Evolutionary conservation across 2,113 vertebrate genomes (phyloP).

Genomic region (Leptobrachium ailaonicum): DNA sequence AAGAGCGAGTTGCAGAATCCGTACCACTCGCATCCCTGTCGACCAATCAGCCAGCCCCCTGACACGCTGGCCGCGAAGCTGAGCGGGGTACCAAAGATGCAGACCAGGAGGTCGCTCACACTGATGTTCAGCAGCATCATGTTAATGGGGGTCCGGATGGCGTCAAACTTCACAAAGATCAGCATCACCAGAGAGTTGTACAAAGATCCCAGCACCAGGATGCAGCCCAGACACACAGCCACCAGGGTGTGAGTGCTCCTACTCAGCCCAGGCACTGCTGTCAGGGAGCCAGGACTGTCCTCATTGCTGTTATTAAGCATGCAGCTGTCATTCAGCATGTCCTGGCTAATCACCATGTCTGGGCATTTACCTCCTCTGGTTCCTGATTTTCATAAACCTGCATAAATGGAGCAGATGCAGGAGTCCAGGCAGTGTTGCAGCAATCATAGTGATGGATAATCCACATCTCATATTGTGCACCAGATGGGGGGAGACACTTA

Average conservation of each 20-base stretch:
- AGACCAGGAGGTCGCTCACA: conserved; percentile 69
- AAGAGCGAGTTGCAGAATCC: conserved; percentile 74
- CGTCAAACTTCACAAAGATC: conserved; percentile 43
- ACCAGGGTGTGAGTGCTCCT: conserved; percentile 63
- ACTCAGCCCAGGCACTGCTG: conserved; percentile 50
- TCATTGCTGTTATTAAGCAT: conserved; percentile 12
- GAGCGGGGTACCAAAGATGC: conserved; percentile 67
- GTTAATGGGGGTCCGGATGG: conserved; percentile 69
- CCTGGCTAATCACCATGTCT: conserved; percentile 6
- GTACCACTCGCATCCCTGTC: conserved; percentile 68
- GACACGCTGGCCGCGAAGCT: conserved; percentile 69
- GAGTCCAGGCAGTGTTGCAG: background rate
- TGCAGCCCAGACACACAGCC: conserved; percentile 66
- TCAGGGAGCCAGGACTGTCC: background rate
- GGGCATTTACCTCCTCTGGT: background rate
- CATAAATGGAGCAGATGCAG: no score
- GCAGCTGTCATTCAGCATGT: conserved; percentile 9
- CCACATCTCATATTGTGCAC: background rate
- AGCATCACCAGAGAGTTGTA: conserved; percentile 61
- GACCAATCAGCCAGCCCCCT: conserved; percentile 66
- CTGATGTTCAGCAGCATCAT: conserved; percentile 73
- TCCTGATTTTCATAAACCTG: background rate
- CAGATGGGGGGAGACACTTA: background rate
- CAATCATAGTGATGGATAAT: background rate
- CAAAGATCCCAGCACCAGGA: conserved; percentile 63